Percentiles rank a stretch among this genome's conserved stretches.
These are phyloP conservation scores for Salvator merianae DNA, from an alignment of 2,113 vertebrate species.

Conservation along the genomic window DNA sequence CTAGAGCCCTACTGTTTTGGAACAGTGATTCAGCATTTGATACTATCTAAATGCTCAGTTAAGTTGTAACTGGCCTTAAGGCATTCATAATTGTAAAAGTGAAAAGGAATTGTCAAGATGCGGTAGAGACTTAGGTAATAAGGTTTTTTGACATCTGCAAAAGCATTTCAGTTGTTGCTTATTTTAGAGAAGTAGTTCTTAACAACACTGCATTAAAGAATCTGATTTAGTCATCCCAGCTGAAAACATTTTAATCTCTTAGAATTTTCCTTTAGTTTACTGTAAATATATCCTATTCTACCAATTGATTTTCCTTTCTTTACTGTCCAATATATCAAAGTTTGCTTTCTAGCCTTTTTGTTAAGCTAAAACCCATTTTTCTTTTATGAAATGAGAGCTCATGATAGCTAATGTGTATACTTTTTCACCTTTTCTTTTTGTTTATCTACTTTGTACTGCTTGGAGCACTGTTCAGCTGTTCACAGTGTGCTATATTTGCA, in stretches of 20 bases:
- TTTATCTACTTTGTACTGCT: slow-evolving; percentile 1
- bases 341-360: not conserved
- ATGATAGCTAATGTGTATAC: not conserved
- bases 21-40: not conserved
- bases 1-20: not conserved
- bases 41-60: too few species aligned
- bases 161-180: not conserved
- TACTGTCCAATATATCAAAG: not conserved
- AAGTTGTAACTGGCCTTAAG: too few species aligned
- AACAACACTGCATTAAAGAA: not conserved
- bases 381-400: not conserved
- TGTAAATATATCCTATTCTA: not conserved
- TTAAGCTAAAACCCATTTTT: not conserved
- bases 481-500: slow-evolving; percentile 14
- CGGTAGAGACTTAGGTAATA: too few species aligned
- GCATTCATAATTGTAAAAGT: not conserved
- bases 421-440: not conserved
- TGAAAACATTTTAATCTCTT: not conserved
- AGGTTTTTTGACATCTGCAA: not conserved
- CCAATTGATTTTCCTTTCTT: not conserved
- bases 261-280: not conserved
- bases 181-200: not conserved
- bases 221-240: slow-evolving; percentile 11
- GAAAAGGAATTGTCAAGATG: not conserved
- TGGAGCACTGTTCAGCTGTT: slow-evolving; percentile 26